Base-by-base conservation (phyloP, 2,888 invertebrate species). In the Neocrepidodera transversa region DNA sequence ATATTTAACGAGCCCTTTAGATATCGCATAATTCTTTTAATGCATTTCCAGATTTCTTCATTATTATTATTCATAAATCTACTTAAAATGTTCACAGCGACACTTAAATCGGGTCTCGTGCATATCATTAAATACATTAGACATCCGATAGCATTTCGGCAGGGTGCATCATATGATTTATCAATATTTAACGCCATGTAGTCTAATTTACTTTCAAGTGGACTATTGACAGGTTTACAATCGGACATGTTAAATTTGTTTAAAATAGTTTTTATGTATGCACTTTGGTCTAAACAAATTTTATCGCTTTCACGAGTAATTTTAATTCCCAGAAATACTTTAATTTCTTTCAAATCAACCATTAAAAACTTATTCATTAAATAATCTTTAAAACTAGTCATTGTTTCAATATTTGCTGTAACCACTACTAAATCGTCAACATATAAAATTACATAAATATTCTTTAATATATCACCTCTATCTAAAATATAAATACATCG, bases 1-100 rank as follows among this genome's bases (percentile, higher is more conserved):
- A 54, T 1, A 14, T 49, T 38, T 14, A 14, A 6, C 8, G 42
- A 42, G 14, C 71, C 71, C 59, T 68, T 71, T 11, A 73, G 45
- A 59, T 71, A 72, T 59, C 68, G 61, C 8, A 70, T 58, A 18
- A 72, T 63, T 17, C 68, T 58, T 63, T 72, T 72, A 18, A 71
- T 40, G 58, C 60, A 66, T 48, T 63, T 54, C 69, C 70, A 71
- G 8, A 68, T 23, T 62, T 68, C 66, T 28, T 48, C 43, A 56
- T 67, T 67, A 45, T 64, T 66, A 63, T 71, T 71, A 63, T 51
- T 71, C 43, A 58, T 58, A 55, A 63, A 71, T 48, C 71, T 64
- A 53, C 70, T 71, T 38, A 72, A 43, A 32, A 72, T 63, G 58
- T 43, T 40, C 7, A 40, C 40, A 40, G 60, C 11, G 5, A 47